These are phyloP conservation scores for Argyrosomus japonicus DNA, from an alignment of 2,113 vertebrate species.

Conservation along the genomic window DNA sequence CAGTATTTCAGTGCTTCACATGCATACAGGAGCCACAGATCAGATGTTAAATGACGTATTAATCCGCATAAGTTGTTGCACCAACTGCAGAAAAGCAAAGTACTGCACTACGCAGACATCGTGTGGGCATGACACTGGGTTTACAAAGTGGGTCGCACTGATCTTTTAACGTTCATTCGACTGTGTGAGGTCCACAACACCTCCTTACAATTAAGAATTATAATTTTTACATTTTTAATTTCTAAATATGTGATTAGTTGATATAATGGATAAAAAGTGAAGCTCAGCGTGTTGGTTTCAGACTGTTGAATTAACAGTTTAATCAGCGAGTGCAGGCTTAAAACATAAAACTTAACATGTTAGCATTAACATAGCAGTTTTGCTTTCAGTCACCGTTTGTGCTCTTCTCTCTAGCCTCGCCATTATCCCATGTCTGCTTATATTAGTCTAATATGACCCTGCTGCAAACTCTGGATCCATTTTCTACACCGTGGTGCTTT, in stretches of 20 bases:
- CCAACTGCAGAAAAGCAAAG: background rate
- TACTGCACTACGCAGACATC: too few relatives aligned
- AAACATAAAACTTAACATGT: background rate
- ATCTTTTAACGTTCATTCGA: background rate
- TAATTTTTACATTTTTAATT: background rate
- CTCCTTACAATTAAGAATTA: too few relatives aligned
- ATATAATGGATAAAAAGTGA: background rate
- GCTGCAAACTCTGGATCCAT: constrained; percentile 1
- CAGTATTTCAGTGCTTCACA: background rate
- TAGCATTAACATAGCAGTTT: background rate
- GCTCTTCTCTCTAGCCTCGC: background rate
- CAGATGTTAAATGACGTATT: background rate
- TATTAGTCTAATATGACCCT: background rate
- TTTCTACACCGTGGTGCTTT: background rate
- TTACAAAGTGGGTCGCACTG: background rate
- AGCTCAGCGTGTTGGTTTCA: background rate
- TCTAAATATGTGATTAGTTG: background rate
- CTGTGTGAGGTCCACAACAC: background rate
- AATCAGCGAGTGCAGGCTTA: background rate
- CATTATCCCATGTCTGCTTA: background rate
- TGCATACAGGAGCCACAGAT: background rate
- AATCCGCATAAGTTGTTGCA: background rate
- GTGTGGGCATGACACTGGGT: too few relatives aligned
- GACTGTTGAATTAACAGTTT: background rate
- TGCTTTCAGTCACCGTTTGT: background rate